phyloP scores from a whole-genome alignment of 2,888 invertebrate species.

The Chrysolina americana region DNA sequence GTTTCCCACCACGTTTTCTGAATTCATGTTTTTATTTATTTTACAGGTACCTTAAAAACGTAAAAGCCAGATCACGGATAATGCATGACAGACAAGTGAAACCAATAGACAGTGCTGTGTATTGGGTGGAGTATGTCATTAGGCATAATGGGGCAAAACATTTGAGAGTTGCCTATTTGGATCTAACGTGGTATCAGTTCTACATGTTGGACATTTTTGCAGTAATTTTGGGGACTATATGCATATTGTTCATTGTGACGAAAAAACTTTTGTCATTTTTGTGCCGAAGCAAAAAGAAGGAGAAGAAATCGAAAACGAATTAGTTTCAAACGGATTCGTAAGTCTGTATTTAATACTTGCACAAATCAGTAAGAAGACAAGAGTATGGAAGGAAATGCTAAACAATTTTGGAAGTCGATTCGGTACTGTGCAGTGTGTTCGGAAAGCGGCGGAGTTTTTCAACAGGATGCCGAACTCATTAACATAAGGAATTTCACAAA shows the following conservation, averaged over 20 bases:
- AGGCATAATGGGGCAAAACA: constrained; percentile 31
- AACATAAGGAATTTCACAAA: no score
- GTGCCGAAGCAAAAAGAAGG: background rate
- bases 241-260: background rate
- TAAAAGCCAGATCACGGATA: constrained; percentile 7
- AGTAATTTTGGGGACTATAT: background rate
- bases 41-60: constrained; percentile 24
- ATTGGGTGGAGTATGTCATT: constrained; percentile 25
- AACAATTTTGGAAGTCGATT: no score
- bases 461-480: no score
- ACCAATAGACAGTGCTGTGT: constrained; percentile 31
- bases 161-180: constrained; percentile 23
- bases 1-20: no score
- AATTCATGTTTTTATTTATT: background rate
- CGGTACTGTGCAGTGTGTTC: no score
- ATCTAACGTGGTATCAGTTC: constrained; percentile 26
- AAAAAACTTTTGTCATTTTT: background rate
- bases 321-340: no score
- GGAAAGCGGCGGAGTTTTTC: no score
- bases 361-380: no score
- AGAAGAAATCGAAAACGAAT: no score
- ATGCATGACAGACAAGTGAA: constrained; percentile 23
- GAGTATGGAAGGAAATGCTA: no score
- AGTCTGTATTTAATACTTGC: no score
- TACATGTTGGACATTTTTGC: constrained; percentile 28